Evolutionary conservation across 2,888 invertebrate species (phyloP).

Genomic region (Cynaeus angustus): DNA sequence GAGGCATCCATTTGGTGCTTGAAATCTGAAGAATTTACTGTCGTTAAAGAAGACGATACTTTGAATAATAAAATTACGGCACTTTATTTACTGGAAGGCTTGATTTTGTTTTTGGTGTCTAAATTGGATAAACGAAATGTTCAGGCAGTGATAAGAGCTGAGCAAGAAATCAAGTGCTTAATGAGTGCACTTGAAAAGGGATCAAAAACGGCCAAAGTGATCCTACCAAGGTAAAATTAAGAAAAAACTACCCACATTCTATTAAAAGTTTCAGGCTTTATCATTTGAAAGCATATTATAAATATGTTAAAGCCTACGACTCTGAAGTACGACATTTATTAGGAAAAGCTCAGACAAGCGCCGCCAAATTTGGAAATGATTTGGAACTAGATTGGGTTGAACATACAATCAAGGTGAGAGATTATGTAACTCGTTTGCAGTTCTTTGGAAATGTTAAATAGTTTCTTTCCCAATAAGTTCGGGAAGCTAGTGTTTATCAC

Average conservation of each 20-base stretch:
- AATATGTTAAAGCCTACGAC: constrained; percentile 71
- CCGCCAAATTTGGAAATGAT: constrained; percentile 69
- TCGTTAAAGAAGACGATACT: constrained; percentile 63
- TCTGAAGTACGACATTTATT: constrained; percentile 68
- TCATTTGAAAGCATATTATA: constrained; percentile 74
- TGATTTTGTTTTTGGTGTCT: constrained; percentile 73
- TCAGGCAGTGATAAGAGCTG: constrained; percentile 57
- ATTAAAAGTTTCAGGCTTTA: constrained; percentile 70
- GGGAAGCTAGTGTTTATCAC: no score
- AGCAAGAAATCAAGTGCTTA: constrained; percentile 62
- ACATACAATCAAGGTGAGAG: constrained; percentile 42
- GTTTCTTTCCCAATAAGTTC: no score
- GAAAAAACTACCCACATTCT: constrained; percentile 4
- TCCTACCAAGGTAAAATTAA: constrained; percentile 68
- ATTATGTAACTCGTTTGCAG: no score
- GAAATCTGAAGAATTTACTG: constrained; percentile 66
- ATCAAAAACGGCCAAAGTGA: constrained; percentile 60
- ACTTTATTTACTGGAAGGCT: constrained; percentile 75
- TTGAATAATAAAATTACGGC: constrained; percentile 71
- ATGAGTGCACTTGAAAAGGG: constrained; percentile 63
- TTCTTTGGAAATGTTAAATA: no score
- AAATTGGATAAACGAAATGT: constrained; percentile 65
- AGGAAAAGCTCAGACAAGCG: constrained; percentile 68
- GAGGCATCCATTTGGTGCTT: constrained; percentile 73
- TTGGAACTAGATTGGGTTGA: constrained; percentile 62